These are phyloP conservation scores for Takifugu flavidus DNA, from an alignment of 2,113 vertebrate species.

Conservation along the genomic window DNA sequence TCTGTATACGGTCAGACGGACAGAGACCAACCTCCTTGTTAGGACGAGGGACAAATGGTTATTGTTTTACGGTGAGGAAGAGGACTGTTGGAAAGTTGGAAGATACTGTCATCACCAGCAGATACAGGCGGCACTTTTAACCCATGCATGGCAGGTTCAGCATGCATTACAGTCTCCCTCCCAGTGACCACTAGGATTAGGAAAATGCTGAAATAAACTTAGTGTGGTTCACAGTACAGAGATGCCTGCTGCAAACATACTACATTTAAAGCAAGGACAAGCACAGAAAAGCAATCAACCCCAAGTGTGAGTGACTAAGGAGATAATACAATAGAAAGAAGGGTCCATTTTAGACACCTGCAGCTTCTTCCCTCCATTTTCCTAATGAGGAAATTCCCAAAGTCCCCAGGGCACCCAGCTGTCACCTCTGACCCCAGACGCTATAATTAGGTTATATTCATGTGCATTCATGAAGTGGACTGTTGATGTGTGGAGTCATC, in stretches of 20 bases:
- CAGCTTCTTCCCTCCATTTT: conserved; percentile 57
- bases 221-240: neutral
- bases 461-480: conserved; percentile 29
- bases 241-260: neutral
- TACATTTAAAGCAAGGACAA: neutral
- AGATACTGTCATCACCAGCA: neutral
- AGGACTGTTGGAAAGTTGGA: neutral
- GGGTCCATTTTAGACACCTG: conserved; percentile 46
- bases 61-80: no score
- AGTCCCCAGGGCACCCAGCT: conserved; percentile 61
- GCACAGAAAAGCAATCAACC: neutral
- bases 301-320: neutral
- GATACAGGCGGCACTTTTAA: no score
- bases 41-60: no score
- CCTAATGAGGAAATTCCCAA: conserved; percentile 40
- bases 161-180: neutral
- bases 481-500: neutral
- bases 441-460: conserved; percentile 64
- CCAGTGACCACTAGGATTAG: neutral
- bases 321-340: conserved; percentile 18
- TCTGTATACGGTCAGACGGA: no score
- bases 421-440: conserved; percentile 61
- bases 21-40: no score
- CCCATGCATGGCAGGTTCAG: no score
- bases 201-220: no score